These are phyloP conservation scores for Saccopteryx leptura DNA, from an alignment of 2,113 vertebrate species.

Conservation along the genomic window DNA sequence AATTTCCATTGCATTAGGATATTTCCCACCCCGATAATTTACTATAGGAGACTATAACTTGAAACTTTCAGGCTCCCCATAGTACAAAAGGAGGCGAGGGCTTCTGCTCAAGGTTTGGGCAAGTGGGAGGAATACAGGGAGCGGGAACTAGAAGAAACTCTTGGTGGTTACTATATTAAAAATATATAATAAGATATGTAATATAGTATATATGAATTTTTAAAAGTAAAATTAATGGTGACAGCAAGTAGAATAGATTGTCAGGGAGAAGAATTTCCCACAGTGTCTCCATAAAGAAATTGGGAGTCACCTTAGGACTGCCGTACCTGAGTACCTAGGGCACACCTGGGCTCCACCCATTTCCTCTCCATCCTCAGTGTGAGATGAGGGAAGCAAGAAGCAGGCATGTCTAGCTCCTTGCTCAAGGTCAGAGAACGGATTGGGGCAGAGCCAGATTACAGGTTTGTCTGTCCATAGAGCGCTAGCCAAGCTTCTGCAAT, in stretches of 20 bases:
- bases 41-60: background rate
- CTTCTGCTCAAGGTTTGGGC: background rate
- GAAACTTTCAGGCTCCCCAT: background rate
- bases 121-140: background rate
- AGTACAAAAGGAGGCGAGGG: background rate
- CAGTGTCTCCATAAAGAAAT: background rate
- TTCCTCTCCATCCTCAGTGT: background rate
- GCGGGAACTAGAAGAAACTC: background rate
- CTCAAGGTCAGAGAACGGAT: background rate
- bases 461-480: background rate
- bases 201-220: background rate
- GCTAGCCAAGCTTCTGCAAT: background rate
- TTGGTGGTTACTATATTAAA: background rate
- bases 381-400: background rate
- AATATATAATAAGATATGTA: background rate
- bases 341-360: background rate
- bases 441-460: background rate
- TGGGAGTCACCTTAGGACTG: background rate
- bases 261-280: background rate
- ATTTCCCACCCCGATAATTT: conserved; percentile 25
- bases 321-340: fast-evolving
- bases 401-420: background rate
- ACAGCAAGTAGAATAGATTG: background rate
- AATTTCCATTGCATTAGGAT: conserved; percentile 51
- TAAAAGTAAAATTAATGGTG: background rate